A percentile compares a stretch with the other conserved stretches of the same genome.
phyloP scores from a whole-genome alignment of 2,797 vertebrate genomes.

The Tachyglossus aculeatus region DNA sequence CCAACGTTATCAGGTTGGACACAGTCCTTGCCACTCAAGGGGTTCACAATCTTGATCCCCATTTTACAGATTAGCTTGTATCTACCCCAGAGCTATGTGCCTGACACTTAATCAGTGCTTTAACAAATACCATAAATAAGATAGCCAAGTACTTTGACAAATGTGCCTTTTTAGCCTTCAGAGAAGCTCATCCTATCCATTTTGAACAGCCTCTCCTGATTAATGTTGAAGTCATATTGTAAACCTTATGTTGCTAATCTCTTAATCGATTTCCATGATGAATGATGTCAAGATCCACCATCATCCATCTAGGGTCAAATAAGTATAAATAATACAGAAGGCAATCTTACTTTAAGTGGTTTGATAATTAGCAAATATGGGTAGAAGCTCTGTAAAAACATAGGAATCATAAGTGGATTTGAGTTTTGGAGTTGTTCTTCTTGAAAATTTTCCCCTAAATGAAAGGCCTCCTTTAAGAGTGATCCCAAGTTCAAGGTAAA shows the following conservation, averaged over 20 bases:
- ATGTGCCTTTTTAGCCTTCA: not conserved
- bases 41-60: too few species aligned
- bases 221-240: slow-evolving; percentile 11
- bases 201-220: slow-evolving; percentile 10
- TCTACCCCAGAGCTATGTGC: too few species aligned
- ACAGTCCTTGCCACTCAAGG: too few species aligned
- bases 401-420: slow-evolving; percentile 28
- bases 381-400: slow-evolving; percentile 6
- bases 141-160: not conserved
- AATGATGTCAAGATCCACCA: slow-evolving; percentile 1
- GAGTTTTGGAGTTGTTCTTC: slow-evolving; percentile 2
- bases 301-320: slow-evolving; percentile 20
- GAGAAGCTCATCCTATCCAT: not conserved
- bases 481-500: slow-evolving; percentile 16
- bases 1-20: too few species aligned
- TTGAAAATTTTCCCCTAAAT: slow-evolving; percentile 20
- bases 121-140: too few species aligned
- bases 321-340: slow-evolving; percentile 18
- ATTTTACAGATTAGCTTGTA: too few species aligned
- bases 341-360: slow-evolving; percentile 17
- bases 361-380: slow-evolving; percentile 34
- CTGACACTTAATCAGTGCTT: too few species aligned
- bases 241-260: slow-evolving; percentile 30
- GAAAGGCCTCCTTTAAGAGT: slow-evolving; percentile 19
- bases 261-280: slow-evolving; percentile 19